Percentiles rank a stretch among this genome's conserved stretches.
Conservation (phyloP, 2,797 vertebrate genomes). For the Sciurus vulgaris region DNA sequence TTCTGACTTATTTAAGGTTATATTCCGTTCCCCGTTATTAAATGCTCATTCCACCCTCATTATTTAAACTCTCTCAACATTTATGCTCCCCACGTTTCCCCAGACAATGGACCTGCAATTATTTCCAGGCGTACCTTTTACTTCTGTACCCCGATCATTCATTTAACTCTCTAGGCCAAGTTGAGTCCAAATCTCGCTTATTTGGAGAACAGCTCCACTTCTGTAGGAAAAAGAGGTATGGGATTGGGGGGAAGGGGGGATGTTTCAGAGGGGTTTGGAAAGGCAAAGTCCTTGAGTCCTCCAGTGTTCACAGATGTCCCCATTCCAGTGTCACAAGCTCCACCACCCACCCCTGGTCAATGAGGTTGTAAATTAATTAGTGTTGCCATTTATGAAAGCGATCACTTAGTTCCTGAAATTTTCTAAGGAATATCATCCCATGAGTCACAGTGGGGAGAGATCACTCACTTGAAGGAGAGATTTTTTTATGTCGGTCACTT, state of each 20-base stretch:
- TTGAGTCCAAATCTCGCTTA: conserved; percentile 18
- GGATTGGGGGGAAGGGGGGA: fast-evolving
- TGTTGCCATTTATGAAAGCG: neutral
- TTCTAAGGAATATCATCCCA: neutral
- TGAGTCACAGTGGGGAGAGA: neutral
- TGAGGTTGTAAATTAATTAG: neutral
- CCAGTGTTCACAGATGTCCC: neutral
- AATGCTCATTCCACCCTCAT: neutral
- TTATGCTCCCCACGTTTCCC: neutral
- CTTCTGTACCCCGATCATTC: neutral
- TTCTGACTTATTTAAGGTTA: conserved; percentile 53
- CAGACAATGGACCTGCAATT: conserved; percentile 22
- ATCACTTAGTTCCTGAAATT: neutral
- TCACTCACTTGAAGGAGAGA: neutral
- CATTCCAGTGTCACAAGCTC: neutral
- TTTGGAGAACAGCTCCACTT: neutral
- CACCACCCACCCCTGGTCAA: neutral
- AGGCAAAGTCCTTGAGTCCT: neutral
- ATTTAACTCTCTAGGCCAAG: neutral
- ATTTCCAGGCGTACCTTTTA: conserved; percentile 5
- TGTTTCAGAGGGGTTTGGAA: neutral
- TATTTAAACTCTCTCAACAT: conserved; percentile 62
- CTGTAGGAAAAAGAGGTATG: neutral
- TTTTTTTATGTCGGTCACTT: conserved; percentile 23
- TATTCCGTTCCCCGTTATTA: neutral